Conservation (phyloP, 2,888 invertebrate genomes). For the Eumacrocentrus americanus region DNA sequence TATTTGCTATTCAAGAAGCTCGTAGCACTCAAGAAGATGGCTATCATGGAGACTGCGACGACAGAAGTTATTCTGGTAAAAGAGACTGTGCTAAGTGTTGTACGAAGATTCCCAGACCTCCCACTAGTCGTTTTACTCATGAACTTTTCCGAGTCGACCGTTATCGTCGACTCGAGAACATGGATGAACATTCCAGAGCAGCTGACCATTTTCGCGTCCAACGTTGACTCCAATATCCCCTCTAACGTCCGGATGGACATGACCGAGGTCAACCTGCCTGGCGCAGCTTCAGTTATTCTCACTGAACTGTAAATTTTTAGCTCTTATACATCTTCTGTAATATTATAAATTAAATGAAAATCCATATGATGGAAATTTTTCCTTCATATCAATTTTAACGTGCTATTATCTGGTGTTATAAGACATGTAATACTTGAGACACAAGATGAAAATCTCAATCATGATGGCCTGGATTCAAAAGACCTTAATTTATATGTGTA, state of each 20-base stretch:
- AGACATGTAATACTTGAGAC: not conserved
- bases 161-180: conserved; percentile 32
- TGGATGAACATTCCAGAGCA: conserved; percentile 35
- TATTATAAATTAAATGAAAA: not conserved
- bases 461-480: too few species aligned
- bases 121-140: conserved; percentile 30
- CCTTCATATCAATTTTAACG: not conserved
- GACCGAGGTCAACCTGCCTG: conserved; percentile 27
- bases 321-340: not conserved
- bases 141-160: conserved; percentile 29
- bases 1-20: conserved; percentile 55
- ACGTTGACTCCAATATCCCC: conserved; percentile 32
- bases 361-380: too few species aligned
- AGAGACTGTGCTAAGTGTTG: conserved; percentile 34
- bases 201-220: conserved; percentile 36
- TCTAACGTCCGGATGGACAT: conserved; percentile 24
- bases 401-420: not conserved
- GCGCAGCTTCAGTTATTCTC: conserved; percentile 32
- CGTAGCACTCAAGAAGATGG: conserved; percentile 61
- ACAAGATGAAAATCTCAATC: too few species aligned
- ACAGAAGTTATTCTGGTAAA: conserved; percentile 45
- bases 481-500: too few species aligned
- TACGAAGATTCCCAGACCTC: conserved; percentile 23
- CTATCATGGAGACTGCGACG: conserved; percentile 60
- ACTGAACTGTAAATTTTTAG: not conserved